Conservation (phyloP, 2,113 vertebrate species). For the Pithys albifrons region DNA sequence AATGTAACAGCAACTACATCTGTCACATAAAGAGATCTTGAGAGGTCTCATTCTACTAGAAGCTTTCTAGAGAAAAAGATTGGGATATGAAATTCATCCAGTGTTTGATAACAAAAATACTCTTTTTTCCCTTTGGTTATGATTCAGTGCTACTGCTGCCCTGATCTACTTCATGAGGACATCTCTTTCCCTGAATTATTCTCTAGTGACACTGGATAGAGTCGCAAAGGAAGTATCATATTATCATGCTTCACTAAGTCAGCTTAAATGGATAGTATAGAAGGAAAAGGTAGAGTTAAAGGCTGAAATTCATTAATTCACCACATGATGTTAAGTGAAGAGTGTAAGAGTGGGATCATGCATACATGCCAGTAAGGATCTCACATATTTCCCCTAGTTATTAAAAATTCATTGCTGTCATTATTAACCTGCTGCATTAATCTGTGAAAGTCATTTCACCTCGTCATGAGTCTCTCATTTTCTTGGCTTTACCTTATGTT, state of each 20-base stretch:
- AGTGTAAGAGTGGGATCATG: neutral
- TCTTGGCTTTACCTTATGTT: neutral
- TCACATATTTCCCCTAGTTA: neutral
- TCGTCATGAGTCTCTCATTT: neutral
- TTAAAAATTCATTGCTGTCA: neutral
- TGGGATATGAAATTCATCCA: neutral
- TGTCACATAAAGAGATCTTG: neutral
- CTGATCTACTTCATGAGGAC: neutral
- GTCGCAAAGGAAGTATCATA: neutral
- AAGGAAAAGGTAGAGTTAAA: conserved; percentile 4
- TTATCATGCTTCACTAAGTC: neutral
- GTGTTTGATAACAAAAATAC: neutral
- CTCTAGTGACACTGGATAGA: neutral
- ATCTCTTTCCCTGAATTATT: neutral
- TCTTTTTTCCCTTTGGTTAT: neutral
- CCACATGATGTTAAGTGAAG: neutral
- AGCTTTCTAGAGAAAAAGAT: neutral
- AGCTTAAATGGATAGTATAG: neutral
- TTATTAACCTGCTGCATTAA: neutral
- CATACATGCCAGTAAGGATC: neutral
- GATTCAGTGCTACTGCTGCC: neutral
- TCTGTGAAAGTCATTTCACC: neutral
- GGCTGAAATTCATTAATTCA: neutral
- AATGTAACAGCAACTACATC: neutral
- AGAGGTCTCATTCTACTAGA: neutral